Evolutionary conservation across 2,888 invertebrate genomes (phyloP).

Genomic region (Parelbella ahira): DNA sequence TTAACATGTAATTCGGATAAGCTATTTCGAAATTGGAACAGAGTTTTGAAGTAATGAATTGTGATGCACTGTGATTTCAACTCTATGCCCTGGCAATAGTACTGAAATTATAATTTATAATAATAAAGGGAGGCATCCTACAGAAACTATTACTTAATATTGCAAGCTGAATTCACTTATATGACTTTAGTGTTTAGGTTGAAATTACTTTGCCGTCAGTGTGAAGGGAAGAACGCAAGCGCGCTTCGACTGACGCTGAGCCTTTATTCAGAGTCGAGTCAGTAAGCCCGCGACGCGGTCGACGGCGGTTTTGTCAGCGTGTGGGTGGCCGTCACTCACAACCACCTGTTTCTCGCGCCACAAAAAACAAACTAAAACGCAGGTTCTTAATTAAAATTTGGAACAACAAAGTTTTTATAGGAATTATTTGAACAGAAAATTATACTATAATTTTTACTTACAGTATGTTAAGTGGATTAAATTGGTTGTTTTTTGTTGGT

Average conservation of each 20-base stretch:
- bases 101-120: background rate
- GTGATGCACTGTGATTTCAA: slow-evolving; percentile 1
- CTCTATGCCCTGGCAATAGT: background rate
- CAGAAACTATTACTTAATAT: background rate
- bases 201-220: background rate
- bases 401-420: too few relatives aligned
- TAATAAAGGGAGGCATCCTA: slow-evolving; percentile 7
- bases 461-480: too few relatives aligned
- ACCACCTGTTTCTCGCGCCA: slow-evolving; percentile 10
- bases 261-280: background rate
- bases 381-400: too few relatives aligned
- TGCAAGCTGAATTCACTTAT: background rate
- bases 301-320: background rate
- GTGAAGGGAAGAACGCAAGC: slow-evolving; percentile 4
- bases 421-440: too few relatives aligned
- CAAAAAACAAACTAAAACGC: slow-evolving; percentile 3
- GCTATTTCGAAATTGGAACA: background rate
- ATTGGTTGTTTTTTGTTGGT: too few relatives aligned
- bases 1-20: background rate
- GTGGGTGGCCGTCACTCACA: background rate
- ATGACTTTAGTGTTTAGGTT: background rate
- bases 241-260: background rate
- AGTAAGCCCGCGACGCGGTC: background rate
- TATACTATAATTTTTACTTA: too few relatives aligned
- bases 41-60: background rate